Conservation (phyloP, 2,888 invertebrate genomes). For the Phrixothrix hirtus region DNA sequence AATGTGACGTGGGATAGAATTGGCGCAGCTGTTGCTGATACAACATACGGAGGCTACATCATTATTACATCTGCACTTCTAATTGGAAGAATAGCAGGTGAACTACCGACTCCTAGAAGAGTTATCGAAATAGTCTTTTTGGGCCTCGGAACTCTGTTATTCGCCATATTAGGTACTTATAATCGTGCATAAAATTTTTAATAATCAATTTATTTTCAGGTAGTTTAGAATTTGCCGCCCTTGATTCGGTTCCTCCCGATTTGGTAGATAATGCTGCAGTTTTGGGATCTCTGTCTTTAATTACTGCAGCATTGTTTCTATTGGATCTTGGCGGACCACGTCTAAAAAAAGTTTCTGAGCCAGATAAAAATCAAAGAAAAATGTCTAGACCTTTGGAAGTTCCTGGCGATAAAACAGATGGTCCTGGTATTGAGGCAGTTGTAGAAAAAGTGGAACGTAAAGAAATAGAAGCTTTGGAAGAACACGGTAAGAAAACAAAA, state of each 20-base stretch:
- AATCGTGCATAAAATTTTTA: too few species aligned
- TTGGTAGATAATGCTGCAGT: constrained; percentile 73
- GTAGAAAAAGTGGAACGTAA: constrained; percentile 28
- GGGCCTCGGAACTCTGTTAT: constrained; percentile 71
- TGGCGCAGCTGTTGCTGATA: constrained; percentile 69
- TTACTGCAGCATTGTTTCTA: constrained; percentile 70
- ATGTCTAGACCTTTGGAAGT: constrained; percentile 22
- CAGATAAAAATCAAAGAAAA: constrained; percentile 10
- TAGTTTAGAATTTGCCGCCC: constrained; percentile 69
- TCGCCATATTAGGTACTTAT: constrained; percentile 67
- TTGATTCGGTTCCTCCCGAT: constrained; percentile 70
- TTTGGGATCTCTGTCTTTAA: constrained; percentile 67
- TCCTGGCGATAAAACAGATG: constrained; percentile 11
- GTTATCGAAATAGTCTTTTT: constrained; percentile 70
- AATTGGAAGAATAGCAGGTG: constrained; percentile 66
- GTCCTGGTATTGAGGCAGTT: constrained; percentile 32
- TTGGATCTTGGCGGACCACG: constrained; percentile 68
- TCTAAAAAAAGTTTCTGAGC: constrained; percentile 49
- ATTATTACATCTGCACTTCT: constrained; percentile 71
- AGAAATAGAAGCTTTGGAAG: constrained; percentile 42
- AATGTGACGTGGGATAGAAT: constrained; percentile 75
- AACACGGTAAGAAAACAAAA: constrained; percentile 29
- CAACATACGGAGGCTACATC: constrained; percentile 70
- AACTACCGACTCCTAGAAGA: constrained; percentile 65
- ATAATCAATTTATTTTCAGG: constrained; percentile 55